Percentiles rank a stretch among this genome's conserved stretches.
phyloP scores from a whole-genome alignment of 2,888 invertebrate species.

The Synanthedon andrenaeformis region DNA sequence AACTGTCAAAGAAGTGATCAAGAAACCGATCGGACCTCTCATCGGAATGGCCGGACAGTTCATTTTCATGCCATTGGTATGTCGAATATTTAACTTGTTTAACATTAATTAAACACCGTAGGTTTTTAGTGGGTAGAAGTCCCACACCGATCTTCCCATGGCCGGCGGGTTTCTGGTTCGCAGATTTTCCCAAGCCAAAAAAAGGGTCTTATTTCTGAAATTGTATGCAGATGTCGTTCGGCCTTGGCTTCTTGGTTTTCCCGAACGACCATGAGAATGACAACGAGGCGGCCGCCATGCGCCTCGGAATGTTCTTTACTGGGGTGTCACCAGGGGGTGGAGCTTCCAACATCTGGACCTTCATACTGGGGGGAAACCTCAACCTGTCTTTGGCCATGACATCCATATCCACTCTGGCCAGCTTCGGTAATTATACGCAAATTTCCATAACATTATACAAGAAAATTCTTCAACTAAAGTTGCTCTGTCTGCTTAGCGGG shows the following conservation, averaged over 20 bases:
- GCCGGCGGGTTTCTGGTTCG: too few species aligned
- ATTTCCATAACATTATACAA: not conserved
- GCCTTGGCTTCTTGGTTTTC: conserved; percentile 78
- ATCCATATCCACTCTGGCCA: conserved; percentile 86
- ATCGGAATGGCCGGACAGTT: conserved; percentile 86
- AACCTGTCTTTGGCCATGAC: conserved; percentile 97
- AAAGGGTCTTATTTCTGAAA: too few species aligned
- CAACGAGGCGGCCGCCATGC: conserved; percentile 68
- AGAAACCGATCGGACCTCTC: conserved; percentile 79
- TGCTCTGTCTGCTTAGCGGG: too few species aligned
- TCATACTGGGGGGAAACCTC: conserved; percentile 90
- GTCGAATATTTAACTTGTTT: conserved; percentile 13
- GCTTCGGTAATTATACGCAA: conserved; percentile 75
- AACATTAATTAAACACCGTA: too few species aligned
- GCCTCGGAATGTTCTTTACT: conserved; percentile 89
- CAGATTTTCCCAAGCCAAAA: too few species aligned
- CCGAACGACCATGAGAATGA: conserved; percentile 58
- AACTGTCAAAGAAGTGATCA: conserved; percentile 74
- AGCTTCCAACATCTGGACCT: conserved; percentile 96
- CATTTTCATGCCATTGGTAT: conserved; percentile 87
- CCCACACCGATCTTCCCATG: too few species aligned
- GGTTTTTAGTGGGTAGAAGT: too few species aligned
- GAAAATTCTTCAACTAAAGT: not conserved
- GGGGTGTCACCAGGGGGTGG: conserved; percentile 95
- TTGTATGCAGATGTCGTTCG: conserved; percentile 74